Percentiles rank a stretch among this genome's conserved stretches.
These are phyloP conservation scores for Rhagoletis pomonella DNA, from an alignment of 1,140 invertebrate species.

Conservation along the genomic window DNA sequence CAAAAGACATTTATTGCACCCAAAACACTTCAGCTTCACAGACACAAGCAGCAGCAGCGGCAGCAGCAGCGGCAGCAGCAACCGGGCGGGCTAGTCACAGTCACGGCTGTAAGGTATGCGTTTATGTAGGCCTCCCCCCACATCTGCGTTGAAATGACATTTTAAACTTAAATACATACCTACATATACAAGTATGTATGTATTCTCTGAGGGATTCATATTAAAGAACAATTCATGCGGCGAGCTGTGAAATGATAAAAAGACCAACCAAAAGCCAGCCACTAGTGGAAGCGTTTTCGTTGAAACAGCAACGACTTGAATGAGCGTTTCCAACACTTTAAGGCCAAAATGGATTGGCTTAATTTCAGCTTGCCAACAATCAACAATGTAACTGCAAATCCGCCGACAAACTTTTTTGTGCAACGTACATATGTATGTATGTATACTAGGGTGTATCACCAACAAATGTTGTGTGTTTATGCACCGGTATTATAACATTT, in stretches of 20 bases:
- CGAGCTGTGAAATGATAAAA: conserved; percentile 49
- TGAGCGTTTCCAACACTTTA: conserved; percentile 9
- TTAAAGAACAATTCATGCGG: conserved; percentile 33
- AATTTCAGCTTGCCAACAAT: conserved; percentile 19
- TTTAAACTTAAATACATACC: neutral
- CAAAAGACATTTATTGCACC: conserved; percentile 49
- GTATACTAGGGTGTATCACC: too few species aligned
- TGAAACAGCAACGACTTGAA: neutral
- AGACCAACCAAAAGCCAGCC: neutral
- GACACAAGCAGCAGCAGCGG: neutral
- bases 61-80: neutral
- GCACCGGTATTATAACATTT: too few species aligned
- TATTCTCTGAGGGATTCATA: neutral
- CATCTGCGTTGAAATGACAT: neutral
- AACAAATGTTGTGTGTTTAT: too few species aligned
- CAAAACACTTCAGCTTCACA: conserved; percentile 5
- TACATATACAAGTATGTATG: neutral
- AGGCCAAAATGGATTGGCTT: conserved; percentile 37
- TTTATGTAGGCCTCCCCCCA: neutral
- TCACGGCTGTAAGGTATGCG: too few species aligned
- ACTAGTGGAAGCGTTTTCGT: neutral
- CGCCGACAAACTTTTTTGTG: neutral
- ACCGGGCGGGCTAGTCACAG: too few species aligned
- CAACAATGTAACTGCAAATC: conserved; percentile 1
- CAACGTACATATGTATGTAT: neutral